phyloP scores from a whole-genome alignment of 2,797 vertebrate genomes.

The Tachyglossus aculeatus region DNA sequence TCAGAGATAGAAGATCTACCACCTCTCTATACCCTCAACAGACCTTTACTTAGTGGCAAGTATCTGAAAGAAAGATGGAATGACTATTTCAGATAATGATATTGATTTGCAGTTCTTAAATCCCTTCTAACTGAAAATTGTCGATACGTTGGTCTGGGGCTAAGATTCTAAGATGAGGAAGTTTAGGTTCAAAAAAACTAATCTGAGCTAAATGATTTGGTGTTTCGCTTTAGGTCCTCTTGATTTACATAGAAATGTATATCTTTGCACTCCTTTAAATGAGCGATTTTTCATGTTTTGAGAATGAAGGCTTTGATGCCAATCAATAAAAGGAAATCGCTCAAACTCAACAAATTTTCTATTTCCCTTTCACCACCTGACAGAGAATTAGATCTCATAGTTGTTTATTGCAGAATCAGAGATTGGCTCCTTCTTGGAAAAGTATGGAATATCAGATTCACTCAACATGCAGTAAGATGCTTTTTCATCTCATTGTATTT shows the following conservation, averaged over 20 bases:
- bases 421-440: not conserved
- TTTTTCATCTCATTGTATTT: slow-evolving; percentile 27
- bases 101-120: slow-evolving; percentile 49
- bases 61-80: too few species aligned
- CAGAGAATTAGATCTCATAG: not conserved
- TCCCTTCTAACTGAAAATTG: slow-evolving; percentile 36
- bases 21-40: slow-evolving; percentile 90
- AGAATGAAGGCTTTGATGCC: not conserved
- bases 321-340: slow-evolving; percentile 1
- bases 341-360: not conserved
- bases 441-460: not conserved
- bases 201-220: not conserved
- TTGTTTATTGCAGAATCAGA: slow-evolving; percentile 23
- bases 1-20: slow-evolving; percentile 92
- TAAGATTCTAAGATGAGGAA: slow-evolving; percentile 6
- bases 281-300: not conserved
- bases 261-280: not conserved
- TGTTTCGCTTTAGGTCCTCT: not conserved
- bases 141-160: slow-evolving; percentile 57
- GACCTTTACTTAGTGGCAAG: slow-evolving; percentile 93
- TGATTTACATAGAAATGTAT: not conserved
- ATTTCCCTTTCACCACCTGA: not conserved
- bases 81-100: slow-evolving; percentile 32
- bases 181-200: not conserved
- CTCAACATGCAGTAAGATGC: slow-evolving; percentile 5